Conservation (phyloP, 2,113 vertebrate genomes). For the Anoura caudifer region DNA sequence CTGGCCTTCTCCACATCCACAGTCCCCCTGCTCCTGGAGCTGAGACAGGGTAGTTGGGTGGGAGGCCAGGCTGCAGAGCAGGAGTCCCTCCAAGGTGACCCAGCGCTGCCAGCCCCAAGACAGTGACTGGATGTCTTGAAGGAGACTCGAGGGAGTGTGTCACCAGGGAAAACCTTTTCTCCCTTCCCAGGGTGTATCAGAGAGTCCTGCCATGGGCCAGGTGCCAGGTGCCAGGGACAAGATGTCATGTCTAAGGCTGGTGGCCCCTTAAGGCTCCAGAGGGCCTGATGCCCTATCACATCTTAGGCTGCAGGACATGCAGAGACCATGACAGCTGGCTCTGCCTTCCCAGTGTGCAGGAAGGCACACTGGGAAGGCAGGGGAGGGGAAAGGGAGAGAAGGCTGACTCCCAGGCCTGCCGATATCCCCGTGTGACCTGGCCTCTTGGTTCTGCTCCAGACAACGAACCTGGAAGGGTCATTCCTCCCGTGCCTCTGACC, state of each 20-base stretch:
- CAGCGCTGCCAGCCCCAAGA: neutral
- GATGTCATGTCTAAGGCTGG: neutral
- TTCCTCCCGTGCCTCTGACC: neutral
- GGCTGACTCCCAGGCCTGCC: neutral
- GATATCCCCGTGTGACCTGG: fast-evolving
- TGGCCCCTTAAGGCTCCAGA: neutral
- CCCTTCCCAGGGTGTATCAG: neutral
- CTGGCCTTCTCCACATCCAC: neutral
- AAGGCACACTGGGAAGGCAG: too few species aligned
- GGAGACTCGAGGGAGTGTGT: neutral
- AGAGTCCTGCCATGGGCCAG: neutral
- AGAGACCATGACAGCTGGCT: neutral
- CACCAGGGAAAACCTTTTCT: neutral
- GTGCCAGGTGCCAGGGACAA: neutral
- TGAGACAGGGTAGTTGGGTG: neutral
- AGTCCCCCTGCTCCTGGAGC: neutral
- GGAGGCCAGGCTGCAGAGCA: neutral
- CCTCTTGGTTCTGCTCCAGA: neutral
- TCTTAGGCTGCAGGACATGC: neutral
- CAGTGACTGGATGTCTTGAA: neutral
- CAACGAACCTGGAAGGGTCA: neutral
- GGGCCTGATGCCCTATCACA: neutral
- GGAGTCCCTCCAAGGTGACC: neutral
- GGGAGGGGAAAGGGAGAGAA: neutral
- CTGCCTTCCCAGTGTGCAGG: neutral